These are phyloP conservation scores for Acrossocheilus fasciatus DNA, from an alignment of 2,797 vertebrate genomes.

Conservation along the genomic window DNA sequence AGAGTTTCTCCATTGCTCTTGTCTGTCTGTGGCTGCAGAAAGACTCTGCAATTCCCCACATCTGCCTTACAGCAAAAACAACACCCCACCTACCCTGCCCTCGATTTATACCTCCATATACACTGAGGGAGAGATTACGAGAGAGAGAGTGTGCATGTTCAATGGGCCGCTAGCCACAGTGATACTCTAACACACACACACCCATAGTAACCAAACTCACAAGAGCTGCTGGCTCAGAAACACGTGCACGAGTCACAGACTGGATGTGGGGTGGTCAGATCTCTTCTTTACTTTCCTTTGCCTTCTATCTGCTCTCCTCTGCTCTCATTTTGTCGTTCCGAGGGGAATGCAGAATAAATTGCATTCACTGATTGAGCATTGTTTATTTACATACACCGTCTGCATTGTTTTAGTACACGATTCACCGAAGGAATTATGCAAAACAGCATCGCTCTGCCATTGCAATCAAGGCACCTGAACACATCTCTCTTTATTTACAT, in stretches of 20 bases:
- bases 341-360: neutral
- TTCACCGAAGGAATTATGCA: neutral
- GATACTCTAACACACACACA: neutral
- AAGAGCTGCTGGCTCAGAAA: neutral
- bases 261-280: neutral
- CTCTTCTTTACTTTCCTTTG: neutral
- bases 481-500: neutral
- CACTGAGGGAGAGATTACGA: neutral
- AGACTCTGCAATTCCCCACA: neutral
- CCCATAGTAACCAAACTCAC: neutral
- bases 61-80: neutral
- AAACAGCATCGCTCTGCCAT: neutral
- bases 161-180: neutral
- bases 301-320: neutral
- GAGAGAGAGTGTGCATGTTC: neutral
- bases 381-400: neutral
- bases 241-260: neutral
- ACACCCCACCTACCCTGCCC: neutral
- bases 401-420: neutral
- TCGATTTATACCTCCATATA: neutral
- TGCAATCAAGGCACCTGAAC: neutral
- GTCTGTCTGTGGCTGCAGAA: neutral
- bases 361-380: neutral
- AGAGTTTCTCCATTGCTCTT: neutral
- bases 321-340: neutral